These are phyloP conservation scores for Bubo bubo DNA, from an alignment of 2,113 vertebrate genomes.

Conservation along the genomic window DNA sequence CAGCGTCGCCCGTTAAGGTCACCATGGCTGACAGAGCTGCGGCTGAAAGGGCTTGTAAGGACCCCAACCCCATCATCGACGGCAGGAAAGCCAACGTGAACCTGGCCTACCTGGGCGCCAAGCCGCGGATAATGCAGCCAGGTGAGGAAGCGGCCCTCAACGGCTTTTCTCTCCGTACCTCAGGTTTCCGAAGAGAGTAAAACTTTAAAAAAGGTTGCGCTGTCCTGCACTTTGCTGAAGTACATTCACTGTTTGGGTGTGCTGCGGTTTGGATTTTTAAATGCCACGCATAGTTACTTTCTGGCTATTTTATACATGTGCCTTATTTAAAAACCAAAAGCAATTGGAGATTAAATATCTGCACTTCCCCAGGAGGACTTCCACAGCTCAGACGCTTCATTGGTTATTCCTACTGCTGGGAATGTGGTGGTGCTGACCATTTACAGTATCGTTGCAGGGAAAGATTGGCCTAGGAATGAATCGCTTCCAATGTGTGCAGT, in stretches of 20 bases:
- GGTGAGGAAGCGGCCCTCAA: constrained; percentile 74
- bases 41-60: constrained; percentile 95
- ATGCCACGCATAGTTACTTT: background rate
- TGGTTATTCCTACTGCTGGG: constrained; percentile 6
- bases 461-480: constrained; percentile 13
- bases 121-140: constrained; percentile 98
- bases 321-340: background rate
- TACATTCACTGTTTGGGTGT: fast-evolving
- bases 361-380: background rate
- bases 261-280: background rate
- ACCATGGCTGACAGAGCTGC: constrained; percentile 96
- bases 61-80: constrained; percentile 98
- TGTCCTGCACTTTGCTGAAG: background rate
- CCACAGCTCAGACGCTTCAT: background rate
- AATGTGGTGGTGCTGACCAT: constrained; percentile 40
- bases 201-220: background rate
- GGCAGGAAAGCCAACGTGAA: constrained; percentile 99
- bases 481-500: background rate
- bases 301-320: background rate
- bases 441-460: constrained; percentile 56
- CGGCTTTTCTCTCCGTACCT: background rate
- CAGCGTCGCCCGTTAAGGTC: constrained; percentile 82
- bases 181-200: background rate
- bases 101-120: constrained; percentile 96
- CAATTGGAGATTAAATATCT: background rate